Conservation (phyloP, 2,888 invertebrate genomes). For the Malthinus flaveolus region DNA sequence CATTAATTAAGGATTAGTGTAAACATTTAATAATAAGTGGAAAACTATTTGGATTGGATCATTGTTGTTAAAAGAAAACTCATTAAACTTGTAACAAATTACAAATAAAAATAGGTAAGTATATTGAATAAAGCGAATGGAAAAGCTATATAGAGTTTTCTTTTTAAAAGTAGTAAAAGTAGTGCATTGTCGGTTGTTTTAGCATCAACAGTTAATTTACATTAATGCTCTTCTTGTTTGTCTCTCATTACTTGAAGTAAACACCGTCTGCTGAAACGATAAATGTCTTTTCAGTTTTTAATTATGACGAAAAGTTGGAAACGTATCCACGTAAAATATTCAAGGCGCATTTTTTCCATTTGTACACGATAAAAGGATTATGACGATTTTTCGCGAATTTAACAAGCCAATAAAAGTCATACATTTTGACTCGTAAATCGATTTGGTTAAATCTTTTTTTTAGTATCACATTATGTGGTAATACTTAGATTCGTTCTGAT, state of each 20-base stretch:
- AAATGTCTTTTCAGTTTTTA: neutral
- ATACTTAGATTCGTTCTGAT: conserved; percentile 15
- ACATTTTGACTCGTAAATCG: conserved; percentile 8
- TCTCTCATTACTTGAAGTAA: conserved; percentile 9
- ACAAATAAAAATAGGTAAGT: conserved; percentile 5
- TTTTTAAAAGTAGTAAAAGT: neutral
- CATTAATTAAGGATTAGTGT: conserved; percentile 2
- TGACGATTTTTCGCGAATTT: neutral
- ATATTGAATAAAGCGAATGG: neutral
- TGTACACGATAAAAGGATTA: neutral
- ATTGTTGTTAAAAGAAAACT: conserved; percentile 7
- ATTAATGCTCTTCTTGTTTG: conserved; percentile 13
- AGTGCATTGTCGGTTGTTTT: conserved; percentile 10
- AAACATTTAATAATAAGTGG: conserved; percentile 2
- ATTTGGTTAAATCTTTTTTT: conserved; percentile 13
- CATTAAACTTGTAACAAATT: conserved; percentile 6
- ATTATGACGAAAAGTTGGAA: no score
- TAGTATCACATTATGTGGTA: conserved; percentile 7
- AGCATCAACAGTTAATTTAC: conserved; percentile 14
- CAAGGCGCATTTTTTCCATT: no score
- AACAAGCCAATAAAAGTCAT: conserved; percentile 1
- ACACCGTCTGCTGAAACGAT: neutral
- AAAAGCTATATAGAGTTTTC: neutral
- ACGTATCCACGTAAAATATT: no score
- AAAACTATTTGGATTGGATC: conserved; percentile 5